These are phyloP conservation scores for Coptodon bakossiorum DNA, from an alignment of 2,113 vertebrate genomes.

Conservation along the genomic window DNA sequence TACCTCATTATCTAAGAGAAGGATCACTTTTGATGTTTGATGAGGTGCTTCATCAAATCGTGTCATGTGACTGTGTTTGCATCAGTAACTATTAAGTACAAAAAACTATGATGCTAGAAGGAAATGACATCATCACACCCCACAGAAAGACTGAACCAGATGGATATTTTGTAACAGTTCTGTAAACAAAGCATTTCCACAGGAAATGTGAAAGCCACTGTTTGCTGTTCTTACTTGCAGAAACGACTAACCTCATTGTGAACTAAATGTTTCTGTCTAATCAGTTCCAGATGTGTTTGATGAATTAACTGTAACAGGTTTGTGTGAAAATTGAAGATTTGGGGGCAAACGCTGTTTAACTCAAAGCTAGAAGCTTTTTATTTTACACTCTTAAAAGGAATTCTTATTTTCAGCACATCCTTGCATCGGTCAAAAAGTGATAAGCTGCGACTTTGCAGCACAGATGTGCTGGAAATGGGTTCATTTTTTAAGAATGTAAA, in stretches of 20 bases:
- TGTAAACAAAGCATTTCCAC: background rate
- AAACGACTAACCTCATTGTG: constrained; percentile 34
- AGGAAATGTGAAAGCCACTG: background rate
- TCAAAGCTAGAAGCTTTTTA: background rate
- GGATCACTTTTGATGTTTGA: background rate
- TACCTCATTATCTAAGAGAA: background rate
- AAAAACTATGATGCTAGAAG: background rate
- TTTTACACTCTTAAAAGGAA: constrained; percentile 28
- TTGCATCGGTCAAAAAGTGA: background rate
- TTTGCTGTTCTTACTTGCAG: background rate
- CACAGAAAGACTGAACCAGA: background rate
- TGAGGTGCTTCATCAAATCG: background rate
- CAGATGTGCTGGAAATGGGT: constrained; percentile 23
- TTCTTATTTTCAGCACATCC: constrained; percentile 10
- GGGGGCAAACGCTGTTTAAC: constrained; percentile 6
- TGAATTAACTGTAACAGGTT: background rate
- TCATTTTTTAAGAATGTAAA: constrained; percentile 32
- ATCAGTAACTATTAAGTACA: background rate
- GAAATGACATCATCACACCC: background rate
- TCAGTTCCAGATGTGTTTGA: background rate
- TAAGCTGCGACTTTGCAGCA: background rate
- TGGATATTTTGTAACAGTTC: constrained; percentile 30
- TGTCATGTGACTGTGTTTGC: background rate
- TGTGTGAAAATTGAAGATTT: background rate
- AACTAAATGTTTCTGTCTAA: background rate